Evolutionary conservation across 2,888 invertebrate species (phyloP).

Genomic region (Plutella xylostella): DNA sequence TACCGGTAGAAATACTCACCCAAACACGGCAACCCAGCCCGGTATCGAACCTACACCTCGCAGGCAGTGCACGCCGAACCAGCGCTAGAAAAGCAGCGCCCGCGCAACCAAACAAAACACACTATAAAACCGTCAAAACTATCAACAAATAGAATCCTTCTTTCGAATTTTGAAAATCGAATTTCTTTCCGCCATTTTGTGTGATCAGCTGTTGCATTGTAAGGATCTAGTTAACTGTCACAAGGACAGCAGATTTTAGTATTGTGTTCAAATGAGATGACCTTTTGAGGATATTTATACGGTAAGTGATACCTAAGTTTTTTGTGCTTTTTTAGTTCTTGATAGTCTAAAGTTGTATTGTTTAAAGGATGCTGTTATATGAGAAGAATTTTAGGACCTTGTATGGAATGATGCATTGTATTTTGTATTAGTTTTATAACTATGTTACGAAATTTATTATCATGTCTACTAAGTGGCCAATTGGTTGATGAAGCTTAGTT

Average conservation of each 20-base stretch:
- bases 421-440: too few species aligned
- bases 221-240: constrained; percentile 17
- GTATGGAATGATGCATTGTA: too few species aligned
- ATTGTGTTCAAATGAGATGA: background rate
- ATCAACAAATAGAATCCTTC: background rate
- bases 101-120: too few species aligned
- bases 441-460: too few species aligned
- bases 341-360: background rate
- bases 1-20: too few species aligned
- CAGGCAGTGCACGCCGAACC: background rate
- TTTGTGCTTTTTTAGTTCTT: background rate
- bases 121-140: background rate
- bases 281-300: background rate
- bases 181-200: constrained; percentile 28
- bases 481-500: too few species aligned
- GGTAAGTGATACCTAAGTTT: background rate
- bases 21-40: too few species aligned
- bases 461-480: too few species aligned
- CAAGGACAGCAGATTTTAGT: constrained; percentile 1
- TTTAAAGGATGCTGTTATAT: background rate
- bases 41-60: too few species aligned
- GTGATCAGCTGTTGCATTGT: constrained; percentile 35
- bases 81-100: too few species aligned
- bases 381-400: too few species aligned
- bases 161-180: background rate